Conservation (phyloP, 2,797 vertebrate genomes). For the Enteromius mattozi region DNA sequence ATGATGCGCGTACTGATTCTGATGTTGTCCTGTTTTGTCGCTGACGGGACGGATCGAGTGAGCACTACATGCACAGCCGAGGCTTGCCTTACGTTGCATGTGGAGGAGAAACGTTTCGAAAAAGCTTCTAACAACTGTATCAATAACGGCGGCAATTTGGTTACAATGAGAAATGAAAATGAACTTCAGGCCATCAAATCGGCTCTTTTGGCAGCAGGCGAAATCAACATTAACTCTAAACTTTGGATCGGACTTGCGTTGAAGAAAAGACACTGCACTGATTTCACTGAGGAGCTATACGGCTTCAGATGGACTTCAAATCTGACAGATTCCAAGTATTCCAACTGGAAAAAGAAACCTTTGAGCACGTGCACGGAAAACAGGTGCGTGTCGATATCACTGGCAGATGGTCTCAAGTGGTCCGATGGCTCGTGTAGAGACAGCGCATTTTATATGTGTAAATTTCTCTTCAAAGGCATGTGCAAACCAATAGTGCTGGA, state of each 20-base stretch:
- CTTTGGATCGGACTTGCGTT: slow-evolving; percentile 78
- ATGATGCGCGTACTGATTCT: slow-evolving; percentile 70
- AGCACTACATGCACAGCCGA: slow-evolving; percentile 65
- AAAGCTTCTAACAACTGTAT: slow-evolving; percentile 63
- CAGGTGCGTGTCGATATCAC: slow-evolving; percentile 70
- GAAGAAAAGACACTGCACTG: slow-evolving; percentile 62
- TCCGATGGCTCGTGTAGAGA: slow-evolving; percentile 64
- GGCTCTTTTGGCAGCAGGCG: slow-evolving; percentile 42
- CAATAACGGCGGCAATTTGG: slow-evolving; percentile 74
- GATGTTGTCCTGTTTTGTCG: slow-evolving; percentile 52
- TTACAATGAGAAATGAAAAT: slow-evolving; percentile 66
- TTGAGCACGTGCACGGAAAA: slow-evolving; percentile 69
- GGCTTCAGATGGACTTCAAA: slow-evolving; percentile 77
- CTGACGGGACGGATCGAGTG: slow-evolving; percentile 46
- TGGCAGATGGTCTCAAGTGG: slow-evolving; percentile 68
- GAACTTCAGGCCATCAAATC: slow-evolving; percentile 61
- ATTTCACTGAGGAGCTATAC: slow-evolving; percentile 44
- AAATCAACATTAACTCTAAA: slow-evolving; percentile 41
- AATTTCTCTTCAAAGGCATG: slow-evolving; percentile 77
- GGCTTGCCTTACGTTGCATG: slow-evolving; percentile 73
- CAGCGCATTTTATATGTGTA: slow-evolving; percentile 67
- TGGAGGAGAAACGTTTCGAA: slow-evolving; percentile 58
- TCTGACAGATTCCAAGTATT: slow-evolving; percentile 65
- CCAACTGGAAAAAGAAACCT: slow-evolving; percentile 76
- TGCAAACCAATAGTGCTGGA: slow-evolving; percentile 69